Base-by-base conservation (phyloP, 1,140 invertebrate species). In the Pantala flavescens region DNA sequence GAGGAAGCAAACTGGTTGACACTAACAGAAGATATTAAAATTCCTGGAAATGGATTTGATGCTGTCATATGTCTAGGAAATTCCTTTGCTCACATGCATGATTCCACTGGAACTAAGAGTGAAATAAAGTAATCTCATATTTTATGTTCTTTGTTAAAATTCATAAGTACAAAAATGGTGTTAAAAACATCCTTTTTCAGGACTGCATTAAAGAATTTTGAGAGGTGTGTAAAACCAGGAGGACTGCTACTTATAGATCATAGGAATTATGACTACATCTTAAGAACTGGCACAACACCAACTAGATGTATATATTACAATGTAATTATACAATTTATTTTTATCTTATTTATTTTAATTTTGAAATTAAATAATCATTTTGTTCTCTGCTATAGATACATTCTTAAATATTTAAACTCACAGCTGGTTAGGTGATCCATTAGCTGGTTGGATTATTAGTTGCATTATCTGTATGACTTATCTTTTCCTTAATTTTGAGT, bases 11-110 rank as follows among this genome's bases (percentile, higher is more conserved):
- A 92, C 79, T 93, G 91, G 91, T 80, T 92, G 75, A 90, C 89
- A 0, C 77, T 93, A 3, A 86, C 88, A 11, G 86, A 90, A 14
- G 93, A 95, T 78, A 88, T 91, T 24, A 80, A 85, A 43, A 81
- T 90, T 23, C 81, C 89, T 14, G 85, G 84, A 0, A 85, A 85
- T 16, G 86, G 87, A 43, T 93, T 93, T 78, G 92, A 93, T 81
- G 91, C 91, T 0, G 90, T 95, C 0, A 91, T 95, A 77, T 95
- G 93, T 79, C 84, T 95, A 43, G 93, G 93, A 74, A 96, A 96
- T 81, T 95, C 93, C 14, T 96, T 95, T 82, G 91, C 93, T 71
- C 93, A 95, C 83, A 87, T 96, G 77, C 86, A 92, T 70, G 93
- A 95, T 79, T 86, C 87, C 70, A 88, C 83, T 77, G 91, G 91